Percentiles rank a stretch among this genome's conserved stretches.
Evolutionary conservation across 2,113 vertebrate genomes (phyloP).

Genomic region (Albula goreensis): DNA sequence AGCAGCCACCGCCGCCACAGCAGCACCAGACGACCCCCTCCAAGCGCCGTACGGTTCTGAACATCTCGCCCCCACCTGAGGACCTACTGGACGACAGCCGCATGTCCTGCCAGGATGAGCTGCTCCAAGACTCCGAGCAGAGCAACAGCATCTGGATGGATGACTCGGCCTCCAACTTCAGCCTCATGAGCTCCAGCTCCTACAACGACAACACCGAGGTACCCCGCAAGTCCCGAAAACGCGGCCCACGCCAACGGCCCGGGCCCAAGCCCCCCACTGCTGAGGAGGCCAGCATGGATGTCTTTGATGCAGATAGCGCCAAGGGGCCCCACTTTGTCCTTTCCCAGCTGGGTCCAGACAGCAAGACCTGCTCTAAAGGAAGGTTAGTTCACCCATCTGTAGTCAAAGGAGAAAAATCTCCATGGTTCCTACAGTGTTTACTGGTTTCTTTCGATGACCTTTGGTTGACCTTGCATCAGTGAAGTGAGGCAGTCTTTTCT

Average conservation of each 20-base stretch:
- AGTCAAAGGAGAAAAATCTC: too few relatives aligned
- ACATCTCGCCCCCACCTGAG: conserved; percentile 95
- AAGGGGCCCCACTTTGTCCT: conserved; percentile 99
- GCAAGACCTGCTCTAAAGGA: conserved; percentile 88
- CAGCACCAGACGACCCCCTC: conserved; percentile 89
- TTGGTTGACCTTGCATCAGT: too few relatives aligned
- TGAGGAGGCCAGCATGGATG: conserved; percentile 93
- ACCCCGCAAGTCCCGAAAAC: conserved; percentile 95
- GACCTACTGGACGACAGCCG: conserved; percentile 95
- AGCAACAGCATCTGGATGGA: conserved; percentile 99
- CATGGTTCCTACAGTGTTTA: too few relatives aligned
- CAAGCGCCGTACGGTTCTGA: conserved; percentile 91
- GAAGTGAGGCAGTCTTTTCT: too few relatives aligned
- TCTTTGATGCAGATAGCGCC: conserved; percentile 98
- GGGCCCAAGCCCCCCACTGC: conserved; percentile 85
- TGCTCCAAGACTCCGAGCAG: conserved; percentile 89
- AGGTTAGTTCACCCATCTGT: conserved; percentile 63
- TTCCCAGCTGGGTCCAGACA: conserved; percentile 93
- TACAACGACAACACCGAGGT: conserved; percentile 99
- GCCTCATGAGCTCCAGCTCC: conserved; percentile 92
- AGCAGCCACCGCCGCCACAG: conserved; percentile 49
- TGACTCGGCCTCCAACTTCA: conserved; percentile 97
- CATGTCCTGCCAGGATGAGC: conserved; percentile 99
- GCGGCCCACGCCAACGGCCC: conserved; percentile 92
- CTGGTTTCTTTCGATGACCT: too few relatives aligned